These are phyloP conservation scores for Lagopus muta DNA, from an alignment of 2,113 vertebrate species.

Conservation along the genomic window DNA sequence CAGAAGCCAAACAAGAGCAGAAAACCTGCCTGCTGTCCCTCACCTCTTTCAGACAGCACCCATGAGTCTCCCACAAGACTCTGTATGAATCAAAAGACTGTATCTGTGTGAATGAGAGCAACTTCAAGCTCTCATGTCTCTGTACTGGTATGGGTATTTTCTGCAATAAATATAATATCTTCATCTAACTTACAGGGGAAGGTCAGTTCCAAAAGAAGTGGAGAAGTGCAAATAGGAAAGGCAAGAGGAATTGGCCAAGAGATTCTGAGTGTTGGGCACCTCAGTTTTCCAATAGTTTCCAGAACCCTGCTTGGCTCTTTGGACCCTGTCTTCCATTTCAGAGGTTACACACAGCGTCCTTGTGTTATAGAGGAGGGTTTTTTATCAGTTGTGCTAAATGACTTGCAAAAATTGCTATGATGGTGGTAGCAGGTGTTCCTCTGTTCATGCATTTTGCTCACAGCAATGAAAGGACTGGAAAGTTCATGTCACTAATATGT, in stretches of 20 bases:
- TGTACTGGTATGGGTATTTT: rapidly evolving
- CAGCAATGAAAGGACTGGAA: background rate
- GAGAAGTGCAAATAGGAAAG: background rate
- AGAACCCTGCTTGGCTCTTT: background rate
- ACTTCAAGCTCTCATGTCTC: background rate
- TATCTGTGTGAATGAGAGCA: background rate
- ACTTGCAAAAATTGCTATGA: background rate
- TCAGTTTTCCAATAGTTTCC: background rate
- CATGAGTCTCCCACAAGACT: background rate
- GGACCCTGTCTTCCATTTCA: background rate
- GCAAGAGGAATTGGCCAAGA: background rate
- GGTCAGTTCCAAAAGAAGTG: background rate
- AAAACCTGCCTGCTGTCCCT: background rate
- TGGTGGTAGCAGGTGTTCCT: background rate
- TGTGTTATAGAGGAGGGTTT: background rate
- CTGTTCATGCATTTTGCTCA: background rate
- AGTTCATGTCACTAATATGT: background rate
- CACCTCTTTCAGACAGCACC: background rate
- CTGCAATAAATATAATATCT: background rate
- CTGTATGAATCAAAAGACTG: background rate
- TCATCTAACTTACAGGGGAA: background rate
- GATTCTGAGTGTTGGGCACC: background rate
- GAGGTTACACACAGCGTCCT: background rate
- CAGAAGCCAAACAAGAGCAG: background rate
- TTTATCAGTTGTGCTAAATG: too few relatives aligned